Percentiles rank a stretch among this genome's conserved stretches.
Evolutionary conservation across 2,797 vertebrate genomes (phyloP).

Genomic region (Neosilurus mollespiculum): DNA sequence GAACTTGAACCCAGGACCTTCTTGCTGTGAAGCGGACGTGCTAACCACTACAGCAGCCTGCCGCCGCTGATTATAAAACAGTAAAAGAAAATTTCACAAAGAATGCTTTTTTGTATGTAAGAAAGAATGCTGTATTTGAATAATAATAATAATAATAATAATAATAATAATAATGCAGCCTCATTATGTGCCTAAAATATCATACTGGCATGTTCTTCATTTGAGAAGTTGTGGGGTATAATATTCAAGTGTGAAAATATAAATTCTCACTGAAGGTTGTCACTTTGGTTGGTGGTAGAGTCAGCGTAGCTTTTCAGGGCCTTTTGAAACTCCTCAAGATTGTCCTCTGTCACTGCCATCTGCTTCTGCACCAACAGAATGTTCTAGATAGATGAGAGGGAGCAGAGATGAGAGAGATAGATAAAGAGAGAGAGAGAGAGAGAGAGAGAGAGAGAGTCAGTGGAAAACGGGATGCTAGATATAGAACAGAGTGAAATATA

Average conservation of each 20-base stretch:
- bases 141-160: too few relatives aligned
- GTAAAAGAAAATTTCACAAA: not conserved
- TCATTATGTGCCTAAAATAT: not conserved
- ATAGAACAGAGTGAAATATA: slow-evolving; percentile 4
- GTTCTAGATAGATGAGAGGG: slow-evolving; percentile 71
- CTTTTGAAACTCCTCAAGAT: slow-evolving; percentile 81
- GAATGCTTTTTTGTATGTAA: not conserved
- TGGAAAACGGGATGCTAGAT: not conserved
- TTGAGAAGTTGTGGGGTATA: not conserved
- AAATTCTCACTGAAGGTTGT: slow-evolving; percentile 88
- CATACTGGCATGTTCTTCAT: not conserved
- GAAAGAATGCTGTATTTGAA: not conserved
- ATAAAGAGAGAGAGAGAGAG: not conserved
- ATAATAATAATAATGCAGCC: not conserved
- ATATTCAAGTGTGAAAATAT: not conserved
- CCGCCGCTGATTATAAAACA: not conserved
- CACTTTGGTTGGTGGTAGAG: slow-evolving; percentile 79
- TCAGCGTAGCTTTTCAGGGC: slow-evolving; percentile 83
- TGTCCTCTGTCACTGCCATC: slow-evolving; percentile 78
- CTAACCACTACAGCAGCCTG: too few relatives aligned
- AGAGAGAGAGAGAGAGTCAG: too few relatives aligned
- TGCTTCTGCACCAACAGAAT: slow-evolving; percentile 93
- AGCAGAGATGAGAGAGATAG: not conserved
- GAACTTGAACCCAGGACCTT: too few relatives aligned
- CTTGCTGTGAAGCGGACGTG: too few relatives aligned